Evolutionary conservation across 2,113 vertebrate genomes (phyloP), one percentile per base, ranked within the genome.

Genomic region (Mungos mungo): DNA sequence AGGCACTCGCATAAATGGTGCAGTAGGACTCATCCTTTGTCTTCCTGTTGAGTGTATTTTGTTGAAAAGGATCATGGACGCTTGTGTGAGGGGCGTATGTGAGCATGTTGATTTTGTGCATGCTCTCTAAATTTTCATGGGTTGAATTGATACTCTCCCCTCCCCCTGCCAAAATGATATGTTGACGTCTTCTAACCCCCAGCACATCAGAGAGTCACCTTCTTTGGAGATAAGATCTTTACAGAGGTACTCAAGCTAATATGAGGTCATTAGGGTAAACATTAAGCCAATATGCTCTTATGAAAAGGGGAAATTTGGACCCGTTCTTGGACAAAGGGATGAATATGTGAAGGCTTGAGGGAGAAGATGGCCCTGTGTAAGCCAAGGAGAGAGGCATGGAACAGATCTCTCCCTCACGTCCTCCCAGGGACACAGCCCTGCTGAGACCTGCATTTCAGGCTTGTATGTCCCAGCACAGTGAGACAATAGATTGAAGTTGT

Each of bases 341-440:
- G 23, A 52, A 11, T 11, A 0, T 2, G 4, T 23, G n/a, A 41
- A 85, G 12, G 23, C 31, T 38, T 7, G 12, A 31, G 8, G 15
- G 2, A 38, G 29, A 35, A 52, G 35, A 21, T 4, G n/a, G 12
- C 18, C 0, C 0, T 35, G 33, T 63, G 0, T 1, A n/a, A 35
- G 18, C 38, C 10, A 68, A 29, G 10, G 11, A 41, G 27, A 83
- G 21, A 45, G 8, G 0, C 8, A 7, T 45, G 63, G 21, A 2
- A 18, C 3, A 23, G 23, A 4, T 54, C 29, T 31, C n/a, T 68
- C 29, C 21, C 27, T 76, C 25, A 47, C 41, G 38, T 25, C 10
- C 33, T 77, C 50, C 45, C 52, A 4, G 52, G 50, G 72, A 80
- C 25, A 27, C 25, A 13, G 2, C 19, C 19, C 23, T 38, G 0